These are phyloP conservation scores for Holacanthella duospinosa DNA, from an alignment of 2,888 invertebrate species.

Conservation along the genomic window DNA sequence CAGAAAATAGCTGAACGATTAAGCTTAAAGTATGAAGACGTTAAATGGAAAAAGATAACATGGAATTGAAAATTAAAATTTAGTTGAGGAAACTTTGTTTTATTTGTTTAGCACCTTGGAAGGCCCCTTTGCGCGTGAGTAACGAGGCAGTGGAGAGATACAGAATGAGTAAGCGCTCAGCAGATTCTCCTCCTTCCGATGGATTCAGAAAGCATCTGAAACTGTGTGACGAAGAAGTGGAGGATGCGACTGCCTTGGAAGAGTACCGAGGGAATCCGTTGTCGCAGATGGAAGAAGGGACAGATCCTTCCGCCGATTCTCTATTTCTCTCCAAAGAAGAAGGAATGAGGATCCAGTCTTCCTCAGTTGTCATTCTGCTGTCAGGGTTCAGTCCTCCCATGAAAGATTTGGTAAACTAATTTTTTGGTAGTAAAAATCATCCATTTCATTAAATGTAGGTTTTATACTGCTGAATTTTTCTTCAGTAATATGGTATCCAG, in stretches of 20 bases:
- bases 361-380: constrained; percentile 11
- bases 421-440: no score
- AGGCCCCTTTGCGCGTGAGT: constrained; percentile 78
- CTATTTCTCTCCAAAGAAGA: neutral
- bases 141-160: constrained; percentile 76
- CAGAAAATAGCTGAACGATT: no score
- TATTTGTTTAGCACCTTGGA: constrained; percentile 69
- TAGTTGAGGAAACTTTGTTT: no score
- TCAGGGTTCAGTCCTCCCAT: constrained; percentile 19
- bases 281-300: neutral
- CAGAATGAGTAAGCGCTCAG: constrained; percentile 49
- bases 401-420: constrained; percentile 18
- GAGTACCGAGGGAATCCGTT: neutral
- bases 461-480: no score
- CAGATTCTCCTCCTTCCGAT: neutral
- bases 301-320: neutral
- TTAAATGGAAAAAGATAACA: neutral
- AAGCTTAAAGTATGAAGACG: no score
- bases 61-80: neutral
- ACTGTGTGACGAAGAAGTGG: constrained; percentile 12
- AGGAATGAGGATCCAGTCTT: neutral
- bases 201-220: neutral
- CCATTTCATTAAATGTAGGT: no score
- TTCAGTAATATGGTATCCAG: no score
- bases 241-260: neutral